Percentiles rank a stretch among this genome's conserved stretches.
Evolutionary conservation across 2,113 vertebrate genomes (phyloP).

Genomic region (Psephotus haematonotus): DNA sequence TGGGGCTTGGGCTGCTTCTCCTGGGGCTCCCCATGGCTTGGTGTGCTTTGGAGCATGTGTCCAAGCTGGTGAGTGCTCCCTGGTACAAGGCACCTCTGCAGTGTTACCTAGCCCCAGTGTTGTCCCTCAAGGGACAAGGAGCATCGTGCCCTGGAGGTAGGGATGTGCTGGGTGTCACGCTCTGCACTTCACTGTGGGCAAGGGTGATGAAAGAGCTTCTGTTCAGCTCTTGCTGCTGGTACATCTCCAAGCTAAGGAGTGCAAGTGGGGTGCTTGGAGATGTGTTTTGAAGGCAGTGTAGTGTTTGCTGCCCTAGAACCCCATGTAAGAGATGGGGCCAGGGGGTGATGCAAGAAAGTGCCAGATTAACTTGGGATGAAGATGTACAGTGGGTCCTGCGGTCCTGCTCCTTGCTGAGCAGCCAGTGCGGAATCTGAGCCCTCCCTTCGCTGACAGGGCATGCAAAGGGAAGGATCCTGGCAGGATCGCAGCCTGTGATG

Average conservation of each 20-base stretch:
- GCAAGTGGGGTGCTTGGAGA: not conserved
- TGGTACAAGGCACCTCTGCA: rapidly evolving
- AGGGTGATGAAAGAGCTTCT: not conserved
- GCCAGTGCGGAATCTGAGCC: not conserved
- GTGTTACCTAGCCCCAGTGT: not conserved
- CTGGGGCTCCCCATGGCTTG: not conserved
- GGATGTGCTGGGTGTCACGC: not conserved
- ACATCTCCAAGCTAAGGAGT: not conserved
- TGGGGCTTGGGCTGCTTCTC: not conserved
- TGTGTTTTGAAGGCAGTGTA: rapidly evolving
- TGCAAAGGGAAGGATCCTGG: not conserved
- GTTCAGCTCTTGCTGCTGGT: not conserved
- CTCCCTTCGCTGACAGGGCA: not conserved
- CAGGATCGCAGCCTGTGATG: not conserved
- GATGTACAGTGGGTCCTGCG: not conserved
- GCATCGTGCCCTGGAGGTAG: not conserved
- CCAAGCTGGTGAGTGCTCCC: not conserved
- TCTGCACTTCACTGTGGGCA: not conserved
- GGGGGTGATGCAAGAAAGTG: not conserved
- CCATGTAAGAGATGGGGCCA: rapidly evolving
- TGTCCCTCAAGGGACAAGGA: not conserved
- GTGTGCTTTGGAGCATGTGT: not conserved
- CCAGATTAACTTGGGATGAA: not conserved
- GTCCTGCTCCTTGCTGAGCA: not conserved
- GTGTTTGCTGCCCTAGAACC: not conserved